Conservation (phyloP, 2,888 invertebrate species). For the Eristalis pertinax region DNA sequence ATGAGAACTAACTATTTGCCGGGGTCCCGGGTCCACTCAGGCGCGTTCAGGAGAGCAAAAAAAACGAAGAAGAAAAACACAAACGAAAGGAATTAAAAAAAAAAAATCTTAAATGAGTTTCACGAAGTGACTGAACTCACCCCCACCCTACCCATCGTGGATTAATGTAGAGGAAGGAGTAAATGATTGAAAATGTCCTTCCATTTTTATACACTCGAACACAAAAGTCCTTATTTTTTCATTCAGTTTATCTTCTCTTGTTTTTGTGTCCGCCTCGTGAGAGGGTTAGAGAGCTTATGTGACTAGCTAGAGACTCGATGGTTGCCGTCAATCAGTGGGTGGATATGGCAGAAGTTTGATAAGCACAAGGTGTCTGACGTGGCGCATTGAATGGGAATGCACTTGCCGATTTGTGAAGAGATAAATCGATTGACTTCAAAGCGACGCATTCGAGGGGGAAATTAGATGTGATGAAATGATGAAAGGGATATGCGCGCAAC, state of each 20-base stretch:
- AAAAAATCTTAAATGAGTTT: slow-evolving; percentile 68
- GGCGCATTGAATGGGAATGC: not conserved
- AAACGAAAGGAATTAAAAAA: not conserved
- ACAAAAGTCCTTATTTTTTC: slow-evolving; percentile 48
- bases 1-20: slow-evolving; percentile 20
- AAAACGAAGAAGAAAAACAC: slow-evolving; percentile 14
- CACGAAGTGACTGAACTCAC: slow-evolving; percentile 43
- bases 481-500: slow-evolving; percentile 9
- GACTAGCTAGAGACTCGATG: not conserved
- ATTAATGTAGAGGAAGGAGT: slow-evolving; percentile 69
- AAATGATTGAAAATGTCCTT: slow-evolving; percentile 67
- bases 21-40: slow-evolving; percentile 10
- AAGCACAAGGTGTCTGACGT: slow-evolving; percentile 5
- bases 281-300: not conserved
- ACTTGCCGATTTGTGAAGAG: slow-evolving; percentile 15
- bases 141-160: slow-evolving; percentile 45
- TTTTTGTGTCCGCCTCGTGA: not conserved
- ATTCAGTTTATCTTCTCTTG: too few relatives aligned
- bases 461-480: slow-evolving; percentile 31
- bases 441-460: slow-evolving; percentile 47
- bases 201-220: slow-evolving; percentile 60
- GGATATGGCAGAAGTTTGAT: slow-evolving; percentile 58
- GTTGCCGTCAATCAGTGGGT: not conserved
- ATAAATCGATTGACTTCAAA: slow-evolving; percentile 46
- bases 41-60: too few relatives aligned